Conservation (phyloP, 2,113 vertebrate genomes). For the Zosterops pallidus region DNA sequence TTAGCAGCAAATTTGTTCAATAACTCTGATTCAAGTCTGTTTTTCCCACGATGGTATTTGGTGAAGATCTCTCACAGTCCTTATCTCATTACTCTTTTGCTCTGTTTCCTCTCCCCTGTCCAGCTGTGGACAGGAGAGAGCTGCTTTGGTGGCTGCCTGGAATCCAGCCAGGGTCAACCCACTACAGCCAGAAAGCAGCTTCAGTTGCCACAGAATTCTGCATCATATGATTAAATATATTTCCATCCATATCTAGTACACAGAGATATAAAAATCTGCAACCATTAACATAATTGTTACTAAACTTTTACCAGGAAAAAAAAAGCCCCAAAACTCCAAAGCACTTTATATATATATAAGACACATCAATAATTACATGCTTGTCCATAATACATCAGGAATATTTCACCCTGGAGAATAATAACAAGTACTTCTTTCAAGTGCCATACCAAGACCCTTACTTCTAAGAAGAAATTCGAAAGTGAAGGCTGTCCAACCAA, state of each 20-base stretch:
- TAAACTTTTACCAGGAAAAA: neutral
- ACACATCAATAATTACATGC: neutral
- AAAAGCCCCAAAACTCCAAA: neutral
- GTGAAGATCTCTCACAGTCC: neutral
- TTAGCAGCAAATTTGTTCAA: neutral
- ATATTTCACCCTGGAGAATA: neutral
- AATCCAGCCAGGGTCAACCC: neutral
- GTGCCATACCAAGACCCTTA: neutral
- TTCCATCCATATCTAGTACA: neutral
- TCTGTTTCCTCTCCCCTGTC: neutral
- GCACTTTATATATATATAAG: neutral
- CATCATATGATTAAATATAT: neutral
- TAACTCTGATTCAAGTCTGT: neutral
- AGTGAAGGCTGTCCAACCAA: neutral
- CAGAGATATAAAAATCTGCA: neutral
- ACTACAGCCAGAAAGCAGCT: neutral
- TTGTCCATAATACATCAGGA: neutral
- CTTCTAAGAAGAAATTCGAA: neutral
- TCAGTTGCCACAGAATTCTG: neutral
- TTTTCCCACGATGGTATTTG: neutral
- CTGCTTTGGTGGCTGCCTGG: neutral
- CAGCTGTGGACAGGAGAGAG: neutral
- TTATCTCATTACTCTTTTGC: neutral
- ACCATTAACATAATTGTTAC: neutral
- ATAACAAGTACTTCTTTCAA: neutral